Conservation (phyloP, 2,113 vertebrate genomes). For the Octodon degus region DNA sequence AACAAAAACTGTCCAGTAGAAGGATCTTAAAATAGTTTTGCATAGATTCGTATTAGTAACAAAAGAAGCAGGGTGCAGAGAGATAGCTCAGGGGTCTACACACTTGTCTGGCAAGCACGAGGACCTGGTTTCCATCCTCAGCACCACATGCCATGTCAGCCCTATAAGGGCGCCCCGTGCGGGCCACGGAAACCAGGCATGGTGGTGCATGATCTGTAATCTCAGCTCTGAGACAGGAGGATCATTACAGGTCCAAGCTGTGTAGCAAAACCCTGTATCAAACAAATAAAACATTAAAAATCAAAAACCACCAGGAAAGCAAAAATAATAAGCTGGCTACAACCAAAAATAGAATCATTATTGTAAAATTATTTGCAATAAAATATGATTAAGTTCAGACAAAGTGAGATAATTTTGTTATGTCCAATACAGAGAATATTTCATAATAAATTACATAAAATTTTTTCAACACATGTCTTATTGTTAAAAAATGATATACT, state of each 20-base stretch:
- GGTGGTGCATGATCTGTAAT: too few relatives aligned
- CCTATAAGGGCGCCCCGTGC: too few relatives aligned
- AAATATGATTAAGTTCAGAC: slow-evolving; percentile 19
- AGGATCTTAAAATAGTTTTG: neutral
- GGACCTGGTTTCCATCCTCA: too few relatives aligned
- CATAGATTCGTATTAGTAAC: neutral
- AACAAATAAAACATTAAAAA: too few relatives aligned
- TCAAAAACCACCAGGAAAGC: too few relatives aligned
- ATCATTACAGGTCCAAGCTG: too few relatives aligned
- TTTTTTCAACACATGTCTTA: neutral
- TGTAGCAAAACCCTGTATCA: too few relatives aligned
- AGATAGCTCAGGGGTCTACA: too few relatives aligned
- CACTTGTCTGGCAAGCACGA: too few relatives aligned
- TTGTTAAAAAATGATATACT: neutral
- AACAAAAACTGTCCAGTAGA: neutral
- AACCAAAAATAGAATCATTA: neutral
- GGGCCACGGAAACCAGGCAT: too few relatives aligned
- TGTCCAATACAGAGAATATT: neutral
- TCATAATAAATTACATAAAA: neutral
- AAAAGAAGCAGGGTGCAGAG: neutral
- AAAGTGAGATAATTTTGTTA: neutral
- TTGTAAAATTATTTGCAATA: neutral
- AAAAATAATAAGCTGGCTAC: neutral
- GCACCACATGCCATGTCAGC: too few relatives aligned
- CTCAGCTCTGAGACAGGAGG: too few relatives aligned